Base-by-base conservation (phyloP, 2,888 invertebrate species). In the Andrena camellia region DNA sequence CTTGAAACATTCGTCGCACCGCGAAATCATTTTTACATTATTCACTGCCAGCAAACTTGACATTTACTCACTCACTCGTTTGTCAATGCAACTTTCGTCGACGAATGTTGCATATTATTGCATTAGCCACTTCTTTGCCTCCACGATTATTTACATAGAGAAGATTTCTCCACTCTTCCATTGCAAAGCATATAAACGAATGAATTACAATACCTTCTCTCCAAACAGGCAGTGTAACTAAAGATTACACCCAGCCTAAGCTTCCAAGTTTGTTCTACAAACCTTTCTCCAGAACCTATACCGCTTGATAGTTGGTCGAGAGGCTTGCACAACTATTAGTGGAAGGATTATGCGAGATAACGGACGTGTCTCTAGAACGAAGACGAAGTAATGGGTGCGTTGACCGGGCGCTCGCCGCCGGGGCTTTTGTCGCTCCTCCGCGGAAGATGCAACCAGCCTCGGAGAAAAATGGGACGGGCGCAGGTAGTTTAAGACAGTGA, bases 381-480 rank as follows among this genome's bases (percentile, higher is more conserved):
- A 67, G 63, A 76, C 67, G 78, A 71, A 77, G 71, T 81, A 72
- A 83, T 48, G 78, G 72, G 84, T 78, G 69, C 78, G 76, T 66
- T 79, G 67, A 74, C 66, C 72, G 81, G 17, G 50, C 26, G 31
- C 10, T 69, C 54, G 77, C 75, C 74, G 42, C 42, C 54, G 67
- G 68, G 50, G 57, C 72, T 69, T 72, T 78, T 76, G 42, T 67
- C 84, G 71, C 63, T 68, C 10, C 60, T 52, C 66, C 59, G 48
- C 59, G 77, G 77, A 75, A 60, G 85, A 78, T 81, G 80, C 74
- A 60, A 54, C 74, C 26, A 72, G 67, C 69, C 81, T 77, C 62
- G 77, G 80, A 75, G 75, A 80, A 78, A 85, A 72, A 76, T 69
- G 76, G 59, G 77, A 72, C 48, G 77, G 52, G 77, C 57, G 26